Base-by-base conservation (phyloP, 2,113 vertebrate species). In the Mugil cephalus region DNA sequence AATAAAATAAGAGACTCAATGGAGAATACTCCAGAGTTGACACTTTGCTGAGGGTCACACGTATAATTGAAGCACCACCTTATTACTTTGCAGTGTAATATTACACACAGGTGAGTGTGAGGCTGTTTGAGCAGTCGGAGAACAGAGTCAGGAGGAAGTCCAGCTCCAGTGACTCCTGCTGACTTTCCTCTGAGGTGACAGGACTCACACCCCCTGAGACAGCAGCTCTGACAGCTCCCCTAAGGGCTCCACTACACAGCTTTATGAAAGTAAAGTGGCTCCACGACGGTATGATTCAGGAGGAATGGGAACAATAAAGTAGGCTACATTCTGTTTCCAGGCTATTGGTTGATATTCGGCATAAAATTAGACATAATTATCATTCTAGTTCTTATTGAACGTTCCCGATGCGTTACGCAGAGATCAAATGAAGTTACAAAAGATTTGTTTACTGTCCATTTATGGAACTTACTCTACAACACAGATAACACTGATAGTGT, bases 181-280 rank as follows among this genome's bases (percentile, higher is more conserved):
- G 68, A 68, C 77, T 59, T 34, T 59, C 71, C 80, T 69, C 82
- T 82, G 60, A 70, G 74, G 79, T 83, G 88, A 87, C 74, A 45
- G 79, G 66, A 58, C 82, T 69, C 47, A 58, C 65, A 74, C 63
- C 63, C 80, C 69, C 17, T 1, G 50, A 72, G 80, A 76, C 54
- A 9, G 83, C 65, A 69, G 79, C 72, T 76, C 79, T 90, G 90
- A 91, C 88, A 91, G 87, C 80, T 80, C 74, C 79, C 86, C 80
- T 74, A 56, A 72, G 69, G 61, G 79, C 74, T 83, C 59, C 73
- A 61, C 77, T 38, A 74, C 63, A 59, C 69, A 66, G 60, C 71
- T 60, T 73, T 53, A 36, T 85, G 69, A 83, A 86, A 86, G 74
- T 61, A 56, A 89, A 83, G 74, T 56, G 53, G 52, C 82, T 86